Evolutionary conservation across 2,888 invertebrate species (phyloP), one percentile per base, ranked within the genome.

Genomic region (Linnaemya vulpina): DNA sequence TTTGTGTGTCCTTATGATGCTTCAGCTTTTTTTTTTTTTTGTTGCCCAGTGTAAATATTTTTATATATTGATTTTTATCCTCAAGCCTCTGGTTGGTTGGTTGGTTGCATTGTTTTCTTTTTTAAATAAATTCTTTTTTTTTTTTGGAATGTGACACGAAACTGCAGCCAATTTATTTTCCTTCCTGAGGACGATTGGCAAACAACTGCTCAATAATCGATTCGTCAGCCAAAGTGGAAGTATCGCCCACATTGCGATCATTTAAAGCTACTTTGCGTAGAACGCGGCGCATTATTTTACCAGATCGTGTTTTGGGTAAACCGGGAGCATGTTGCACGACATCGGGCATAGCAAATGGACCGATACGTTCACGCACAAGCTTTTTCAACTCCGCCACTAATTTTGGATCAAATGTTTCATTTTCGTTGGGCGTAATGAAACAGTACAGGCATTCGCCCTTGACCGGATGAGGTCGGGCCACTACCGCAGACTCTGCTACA

Each of bases 381-480:
- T 94, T 95, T 91, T 96, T 97, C 17, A 98, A 93, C 87, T 96
- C 95, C 71, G 94, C 94, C 5, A 95, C 93, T 15, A 98, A 93
- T 87, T 95, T 94, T 38, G 95, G 94, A 88, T 95, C 95, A 90
- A 96, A 97, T 9, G 91, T 89, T 60, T 94, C 94, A 71, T 95
- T 96, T 84, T 97, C 95, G 89, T 95, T 96, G n/a, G 98, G 95
- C 0, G 98, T 98, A 17, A 99, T 95, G 93, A 99, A 99, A 92
- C 99, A 99, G 93, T 99, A 99, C 1, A 99, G 95, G 88, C 98
- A 98, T 92, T 99, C 98, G 35, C 99, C 99, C 93, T 99, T 99
- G 83, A 99, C 95, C 0, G 95, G 94, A 93, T 99, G 99, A 0
- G 98, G 97, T 87, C 96, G 96, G 8, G 98, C 96, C 0, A 99